A percentile compares a stretch with the other conserved stretches of the same genome.
phyloP scores from a whole-genome alignment of 2,113 vertebrate species.

The Sturnus vulgaris region DNA sequence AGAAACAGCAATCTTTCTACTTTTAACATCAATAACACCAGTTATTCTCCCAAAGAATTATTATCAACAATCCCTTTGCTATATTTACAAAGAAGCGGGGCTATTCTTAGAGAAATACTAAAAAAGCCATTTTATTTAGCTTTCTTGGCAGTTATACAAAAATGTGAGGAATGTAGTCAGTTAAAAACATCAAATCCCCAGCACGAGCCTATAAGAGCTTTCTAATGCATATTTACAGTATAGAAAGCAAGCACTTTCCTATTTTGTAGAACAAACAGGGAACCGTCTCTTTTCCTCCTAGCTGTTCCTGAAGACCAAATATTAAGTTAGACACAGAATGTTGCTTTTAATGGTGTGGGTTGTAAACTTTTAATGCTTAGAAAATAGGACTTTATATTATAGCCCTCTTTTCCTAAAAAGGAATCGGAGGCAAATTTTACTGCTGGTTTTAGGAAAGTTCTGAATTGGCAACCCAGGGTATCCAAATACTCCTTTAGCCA shows the following conservation, averaged over 20 bases:
- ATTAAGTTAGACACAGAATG: conserved; percentile 24
- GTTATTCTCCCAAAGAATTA: conserved; percentile 65
- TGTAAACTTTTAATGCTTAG: conserved; percentile 37
- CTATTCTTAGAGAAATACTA: conserved; percentile 72
- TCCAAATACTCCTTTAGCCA: conserved; percentile 44
- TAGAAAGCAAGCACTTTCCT: conserved; percentile 65
- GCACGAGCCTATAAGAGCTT: conserved; percentile 70
- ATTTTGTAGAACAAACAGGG: conserved; percentile 49
- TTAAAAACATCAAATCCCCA: conserved; percentile 77
- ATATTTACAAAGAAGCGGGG: conserved; percentile 68
- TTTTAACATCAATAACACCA: conserved; percentile 64
- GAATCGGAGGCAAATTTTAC: conserved; percentile 25
- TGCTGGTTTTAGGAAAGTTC: conserved; percentile 34
- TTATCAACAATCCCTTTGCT: conserved; percentile 64
- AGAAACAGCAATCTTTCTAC: conserved; percentile 56
- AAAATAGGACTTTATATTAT: conserved; percentile 30
- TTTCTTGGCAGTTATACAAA: conserved; percentile 88
- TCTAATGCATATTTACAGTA: conserved; percentile 72
- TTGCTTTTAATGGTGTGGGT: neutral
- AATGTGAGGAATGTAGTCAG: conserved; percentile 83
- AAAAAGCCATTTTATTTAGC: conserved; percentile 83
- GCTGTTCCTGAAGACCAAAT: conserved; percentile 42
- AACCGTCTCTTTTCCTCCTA: conserved; percentile 46
- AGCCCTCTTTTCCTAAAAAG: conserved; percentile 60
- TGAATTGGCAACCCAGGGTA: conserved; percentile 38